Evolutionary conservation across 2,888 invertebrate species (phyloP).

Genomic region (Limnephilus rhombicus): DNA sequence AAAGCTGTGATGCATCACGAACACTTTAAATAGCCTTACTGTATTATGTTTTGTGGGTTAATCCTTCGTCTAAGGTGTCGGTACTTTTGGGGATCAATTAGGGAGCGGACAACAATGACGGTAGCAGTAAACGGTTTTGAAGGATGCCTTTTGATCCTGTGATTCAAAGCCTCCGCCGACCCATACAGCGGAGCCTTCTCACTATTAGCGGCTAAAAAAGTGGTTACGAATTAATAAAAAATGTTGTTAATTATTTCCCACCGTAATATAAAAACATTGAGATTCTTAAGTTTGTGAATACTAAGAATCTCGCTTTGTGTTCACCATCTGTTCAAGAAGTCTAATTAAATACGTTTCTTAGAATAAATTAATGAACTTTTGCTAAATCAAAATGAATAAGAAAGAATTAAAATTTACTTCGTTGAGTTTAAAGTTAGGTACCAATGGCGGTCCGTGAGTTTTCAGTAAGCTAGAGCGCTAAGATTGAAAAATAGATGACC

Average conservation of each 20-base stretch:
- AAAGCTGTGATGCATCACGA: neutral
- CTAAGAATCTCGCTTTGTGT: neutral
- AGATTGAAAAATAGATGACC: no score
- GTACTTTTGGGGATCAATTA: slow-evolving; percentile 44
- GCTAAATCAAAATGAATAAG: neutral
- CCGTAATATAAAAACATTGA: neutral
- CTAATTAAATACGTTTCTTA: neutral
- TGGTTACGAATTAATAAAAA: slow-evolving; percentile 36
- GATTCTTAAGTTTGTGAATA: slow-evolving; percentile 1
- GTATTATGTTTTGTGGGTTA: slow-evolving; percentile 3
- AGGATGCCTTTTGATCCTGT: slow-evolving; percentile 44
- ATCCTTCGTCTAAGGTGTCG: slow-evolving; percentile 10
- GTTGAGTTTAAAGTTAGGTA: no score
- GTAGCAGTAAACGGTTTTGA: slow-evolving; percentile 36
- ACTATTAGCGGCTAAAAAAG: slow-evolving; percentile 33
- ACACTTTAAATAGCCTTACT: slow-evolving; percentile 22
- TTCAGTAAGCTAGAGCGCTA: no score
- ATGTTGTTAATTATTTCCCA: slow-evolving; percentile 26
- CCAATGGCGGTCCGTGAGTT: no score
- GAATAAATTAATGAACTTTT: neutral
- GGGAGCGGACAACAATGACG: slow-evolving; percentile 43
- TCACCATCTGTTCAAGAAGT: neutral
- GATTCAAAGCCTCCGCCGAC: slow-evolving; percentile 44
- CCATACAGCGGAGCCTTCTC: neutral
- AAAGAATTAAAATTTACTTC: neutral